Evolutionary conservation across 2,888 invertebrate species (phyloP), one percentile per base, ranked within the genome.

Genomic region (Holacanthella duospinosa): DNA sequence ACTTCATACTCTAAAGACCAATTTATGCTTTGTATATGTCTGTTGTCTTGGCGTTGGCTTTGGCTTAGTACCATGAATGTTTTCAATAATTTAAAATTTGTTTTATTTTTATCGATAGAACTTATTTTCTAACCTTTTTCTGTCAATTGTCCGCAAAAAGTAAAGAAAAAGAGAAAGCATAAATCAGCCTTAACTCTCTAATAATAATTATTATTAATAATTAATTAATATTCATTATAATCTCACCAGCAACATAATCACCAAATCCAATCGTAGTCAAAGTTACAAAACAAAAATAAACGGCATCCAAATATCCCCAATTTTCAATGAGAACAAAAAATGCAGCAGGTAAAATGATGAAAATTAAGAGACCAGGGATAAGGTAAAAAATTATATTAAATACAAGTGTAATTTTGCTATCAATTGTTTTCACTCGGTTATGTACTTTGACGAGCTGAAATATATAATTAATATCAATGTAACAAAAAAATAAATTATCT

Each of bases 211-310:
- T n/a, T n/a, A n/a, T n/a, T n/a, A n/a, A n/a, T n/a, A n/a, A n/a
- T n/a, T n/a, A n/a, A n/a, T n/a, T n/a, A n/a, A n/a, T n/a, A n/a
- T n/a, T n/a, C n/a, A n/a, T n/a, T n/a, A n/a, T n/a, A n/a, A n/a
- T n/a, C 72, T 74, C 78, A 88, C 89, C 89, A 77, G 93, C 91
- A 29, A 93, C 92, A 75, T 85, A 85, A 77, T 93, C 93, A n/a
- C 93, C 93, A 77, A 93, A 93, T 44, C 93, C 93, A 69, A 93
- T 93, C 2, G 91, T 91, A 1, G 90, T 88, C 16, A 89, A 81
- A 0, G 90, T 89, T 19, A 91, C 89, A 75, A 89, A 93, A 25
- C 90, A 86, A 75, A 88, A 93, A 76, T 93, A 93, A 53, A 93
- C 82, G 0, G 91, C 84, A 53, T 89, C 85, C 9, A 88, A 84